Evolutionary conservation across 2,888 invertebrate species (phyloP).

Genomic region (Hedya salicella): DNA sequence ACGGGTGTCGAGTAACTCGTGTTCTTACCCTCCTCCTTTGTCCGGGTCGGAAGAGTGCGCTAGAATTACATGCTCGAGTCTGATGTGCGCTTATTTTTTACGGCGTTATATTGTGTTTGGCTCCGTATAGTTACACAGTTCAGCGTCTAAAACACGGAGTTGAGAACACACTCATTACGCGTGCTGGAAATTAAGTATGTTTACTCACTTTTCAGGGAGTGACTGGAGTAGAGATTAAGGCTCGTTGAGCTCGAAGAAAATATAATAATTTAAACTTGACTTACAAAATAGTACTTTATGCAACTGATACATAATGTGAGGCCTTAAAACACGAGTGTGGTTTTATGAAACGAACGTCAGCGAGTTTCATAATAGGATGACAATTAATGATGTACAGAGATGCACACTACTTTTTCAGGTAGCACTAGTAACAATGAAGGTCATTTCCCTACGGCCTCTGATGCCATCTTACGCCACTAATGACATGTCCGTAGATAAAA

Average conservation of each 20-base stretch:
- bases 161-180: slow-evolving; percentile 74
- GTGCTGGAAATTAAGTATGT: slow-evolving; percentile 46
- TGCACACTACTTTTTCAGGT: too few relatives aligned
- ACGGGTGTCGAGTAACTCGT: slow-evolving; percentile 85
- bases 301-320: too few relatives aligned
- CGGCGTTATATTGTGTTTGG: slow-evolving; percentile 82
- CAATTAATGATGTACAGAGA: too few relatives aligned
- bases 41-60: slow-evolving; percentile 84
- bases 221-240: background rate
- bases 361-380: too few relatives aligned
- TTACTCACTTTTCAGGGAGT: slow-evolving; percentile 20
- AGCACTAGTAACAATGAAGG: too few relatives aligned
- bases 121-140: slow-evolving; percentile 80
- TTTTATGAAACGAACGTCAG: too few relatives aligned
- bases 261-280: background rate
- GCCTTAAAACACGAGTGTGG: too few relatives aligned
- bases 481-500: too few relatives aligned
- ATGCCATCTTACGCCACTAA: too few relatives aligned
- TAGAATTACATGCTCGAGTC: slow-evolving; percentile 85
- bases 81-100: slow-evolving; percentile 86
- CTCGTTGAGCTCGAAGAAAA: background rate
- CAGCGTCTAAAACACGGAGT: slow-evolving; percentile 81
- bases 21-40: slow-evolving; percentile 85
- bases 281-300: too few relatives aligned
- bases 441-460: too few relatives aligned